Evolutionary conservation across 2,113 vertebrate species (phyloP).

Genomic region (Chionomys nivalis): DNA sequence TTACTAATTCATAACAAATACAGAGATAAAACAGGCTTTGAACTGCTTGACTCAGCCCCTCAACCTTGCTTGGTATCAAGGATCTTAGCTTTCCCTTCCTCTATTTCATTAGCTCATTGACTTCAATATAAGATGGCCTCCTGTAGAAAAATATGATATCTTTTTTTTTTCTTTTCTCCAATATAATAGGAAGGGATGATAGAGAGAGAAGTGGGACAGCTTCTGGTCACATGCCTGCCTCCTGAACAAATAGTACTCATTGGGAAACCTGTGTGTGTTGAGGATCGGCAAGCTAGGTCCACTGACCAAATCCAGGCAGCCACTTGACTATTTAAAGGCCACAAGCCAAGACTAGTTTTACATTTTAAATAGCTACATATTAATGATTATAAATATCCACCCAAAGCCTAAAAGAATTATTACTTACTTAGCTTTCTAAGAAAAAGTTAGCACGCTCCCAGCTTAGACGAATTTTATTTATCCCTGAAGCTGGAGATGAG

Average conservation of each 20-base stretch:
- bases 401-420: background rate
- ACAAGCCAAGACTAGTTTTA: background rate
- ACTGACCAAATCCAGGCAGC: background rate
- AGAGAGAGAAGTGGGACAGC: background rate
- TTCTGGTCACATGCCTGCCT: background rate
- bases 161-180: background rate
- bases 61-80: no score
- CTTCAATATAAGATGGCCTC: background rate
- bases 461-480: constrained; percentile 6
- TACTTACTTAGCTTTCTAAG: background rate
- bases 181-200: background rate
- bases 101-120: background rate
- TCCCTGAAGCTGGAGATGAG: background rate
- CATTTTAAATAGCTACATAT: background rate
- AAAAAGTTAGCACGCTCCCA: background rate
- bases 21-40: no score
- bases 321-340: background rate
- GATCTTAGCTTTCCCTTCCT: no score
- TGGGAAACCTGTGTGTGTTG: background rate
- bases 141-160: background rate
- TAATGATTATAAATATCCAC: background rate
- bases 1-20: background rate
- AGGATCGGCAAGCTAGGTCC: background rate
- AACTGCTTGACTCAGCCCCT: no score
- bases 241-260: background rate